Conservation (phyloP, 2,888 invertebrate genomes). For the Himalopsyche tibetana region DNA sequence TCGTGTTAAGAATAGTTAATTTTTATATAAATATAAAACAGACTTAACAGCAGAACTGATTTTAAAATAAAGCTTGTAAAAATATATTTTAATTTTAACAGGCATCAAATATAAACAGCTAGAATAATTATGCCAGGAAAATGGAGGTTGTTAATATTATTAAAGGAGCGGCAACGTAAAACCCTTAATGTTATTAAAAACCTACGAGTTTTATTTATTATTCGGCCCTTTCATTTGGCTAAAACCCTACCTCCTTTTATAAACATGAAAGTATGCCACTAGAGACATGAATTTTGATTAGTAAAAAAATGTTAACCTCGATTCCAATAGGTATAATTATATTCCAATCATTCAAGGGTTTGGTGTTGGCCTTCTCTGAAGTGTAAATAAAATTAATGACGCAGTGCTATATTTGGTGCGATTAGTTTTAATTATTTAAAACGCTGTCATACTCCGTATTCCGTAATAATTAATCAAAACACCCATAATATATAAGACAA, state of each 20-base stretch:
- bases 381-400: slow-evolving; percentile 2
- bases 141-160: not conserved
- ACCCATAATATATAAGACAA: not conserved
- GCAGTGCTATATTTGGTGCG: not conserved
- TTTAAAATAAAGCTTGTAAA: too few species aligned
- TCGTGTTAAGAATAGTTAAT: too few species aligned
- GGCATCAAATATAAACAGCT: not conserved
- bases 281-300: slow-evolving; percentile 7
- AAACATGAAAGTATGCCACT: slow-evolving; percentile 27
- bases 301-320: not conserved
- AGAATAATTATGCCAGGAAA: not conserved
- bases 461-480: not conserved
- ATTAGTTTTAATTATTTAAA: not conserved
- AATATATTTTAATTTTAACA: too few species aligned
- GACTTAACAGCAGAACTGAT: too few species aligned
- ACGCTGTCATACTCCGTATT: not conserved
- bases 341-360: not conserved
- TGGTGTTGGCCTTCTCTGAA: not conserved
- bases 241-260: slow-evolving; percentile 15
- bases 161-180: not conserved
- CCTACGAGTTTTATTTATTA: slow-evolving; percentile 15
- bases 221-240: slow-evolving; percentile 21
- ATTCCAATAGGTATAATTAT: slow-evolving; percentile 15
- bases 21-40: too few species aligned
- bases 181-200: not conserved